Percentiles rank a stretch among this genome's conserved stretches.
Evolutionary conservation across 1,140 invertebrate genomes (phyloP).

Genomic region (Lepidotrigona ventralis): DNA sequence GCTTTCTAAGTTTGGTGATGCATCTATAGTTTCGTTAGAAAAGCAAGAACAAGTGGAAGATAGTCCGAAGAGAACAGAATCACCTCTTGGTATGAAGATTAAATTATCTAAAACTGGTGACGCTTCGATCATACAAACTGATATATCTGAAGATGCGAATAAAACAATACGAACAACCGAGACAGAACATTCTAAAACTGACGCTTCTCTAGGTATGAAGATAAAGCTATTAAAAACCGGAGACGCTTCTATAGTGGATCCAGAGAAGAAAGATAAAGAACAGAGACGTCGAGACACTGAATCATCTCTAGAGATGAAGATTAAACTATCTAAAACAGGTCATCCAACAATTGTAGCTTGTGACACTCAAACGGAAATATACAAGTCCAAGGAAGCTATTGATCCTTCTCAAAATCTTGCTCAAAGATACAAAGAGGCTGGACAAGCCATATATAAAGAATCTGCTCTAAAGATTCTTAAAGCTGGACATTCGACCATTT

Average conservation of each 20-base stretch:
- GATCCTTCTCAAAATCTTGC: conserved; percentile 31
- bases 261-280: conserved; percentile 64
- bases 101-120: conserved; percentile 74
- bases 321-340: conserved; percentile 75
- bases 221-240: conserved; percentile 73
- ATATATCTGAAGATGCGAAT: conserved; percentile 53
- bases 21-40: conserved; percentile 66
- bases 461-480: conserved; percentile 65
- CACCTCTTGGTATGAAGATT: conserved; percentile 76
- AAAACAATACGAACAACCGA: conserved; percentile 31
- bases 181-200: conserved; percentile 52
- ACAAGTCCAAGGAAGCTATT: conserved; percentile 55
- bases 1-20: conserved; percentile 66
- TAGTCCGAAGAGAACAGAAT: conserved; percentile 65
- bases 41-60: conserved; percentile 56
- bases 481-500: conserved; percentile 49
- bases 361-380: conserved; percentile 64
- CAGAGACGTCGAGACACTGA: conserved; percentile 66
- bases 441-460: conserved; percentile 48
- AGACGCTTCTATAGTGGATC: conserved; percentile 70
- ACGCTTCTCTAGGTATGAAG: conserved; percentile 70
- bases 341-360: conserved; percentile 73
- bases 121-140: conserved; percentile 70
- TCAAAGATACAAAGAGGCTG: conserved; percentile 60
- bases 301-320: conserved; percentile 74